Base-by-base conservation (phyloP, 2,888 invertebrate genomes). In the Alentia gelatinosa region DNA sequence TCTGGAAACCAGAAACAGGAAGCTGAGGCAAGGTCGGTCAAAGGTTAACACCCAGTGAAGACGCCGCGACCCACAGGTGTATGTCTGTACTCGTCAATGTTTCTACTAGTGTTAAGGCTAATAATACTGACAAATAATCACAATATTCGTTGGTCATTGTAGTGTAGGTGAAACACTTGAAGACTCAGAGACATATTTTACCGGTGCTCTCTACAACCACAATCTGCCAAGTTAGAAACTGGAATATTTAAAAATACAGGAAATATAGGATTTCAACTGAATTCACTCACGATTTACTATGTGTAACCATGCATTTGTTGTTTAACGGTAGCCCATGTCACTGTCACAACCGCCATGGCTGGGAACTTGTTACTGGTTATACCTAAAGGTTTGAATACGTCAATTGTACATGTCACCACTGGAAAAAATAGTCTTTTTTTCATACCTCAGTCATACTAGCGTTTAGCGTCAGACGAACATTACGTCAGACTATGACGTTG, bases 171-270 rank as follows among this genome's bases (percentile, higher is more conserved):
- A 19, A 79, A 79, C 79, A 79, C 79, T 79, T 79, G 79, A 79
- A 79, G 39, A 79, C 39, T 79, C 39, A 35, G 39, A 79, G 79
- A 79, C 74, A 33, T 63, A 63, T 35, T 79, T 79, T 79, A 79
- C 79, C 79, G 79, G 79, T 79, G 79, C 79, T 79, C 79, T 79
- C 39, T 15, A 35, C 37, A 79, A 79, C 79, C 79, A 79, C 37
- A 79, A 79, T 79, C 39, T 79, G 79, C 79, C 79, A 39, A 79
- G 79, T 39, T 79, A 39, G 39, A 79, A 35, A 68, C n/a, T 56
- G 56, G 56, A 56, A 56, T 3, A 56, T n/a, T 56, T 4, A 56
- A n/a, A 56, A 56, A 56, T 42, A n/a, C n/a, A 56, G 5, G n/a
- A 56, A 19, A n/a, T 56, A 56, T 56, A 56, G 56, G 19, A 56